phyloP scores from a whole-genome alignment of 2,797 vertebrate species.

The Anabacerthia variegaticeps region DNA sequence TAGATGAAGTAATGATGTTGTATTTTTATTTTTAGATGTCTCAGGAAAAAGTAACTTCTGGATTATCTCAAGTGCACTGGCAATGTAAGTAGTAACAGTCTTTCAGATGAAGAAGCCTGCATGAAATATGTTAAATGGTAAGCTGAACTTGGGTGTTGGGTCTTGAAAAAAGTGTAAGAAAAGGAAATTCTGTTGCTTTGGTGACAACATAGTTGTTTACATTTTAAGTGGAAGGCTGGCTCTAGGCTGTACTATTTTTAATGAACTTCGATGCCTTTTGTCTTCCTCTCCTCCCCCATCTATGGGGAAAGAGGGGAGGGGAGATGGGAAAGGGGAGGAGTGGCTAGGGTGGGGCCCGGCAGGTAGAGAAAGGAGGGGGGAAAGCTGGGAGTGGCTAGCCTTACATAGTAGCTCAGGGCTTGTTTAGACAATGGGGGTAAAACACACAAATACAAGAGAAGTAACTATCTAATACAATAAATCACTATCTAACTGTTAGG shows the following conservation, averaged over 20 bases:
- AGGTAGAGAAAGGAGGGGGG: too few relatives aligned
- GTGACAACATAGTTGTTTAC: constrained; percentile 30
- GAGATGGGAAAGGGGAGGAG: too few relatives aligned
- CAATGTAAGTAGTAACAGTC: constrained; percentile 52
- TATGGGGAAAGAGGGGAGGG: too few relatives aligned
- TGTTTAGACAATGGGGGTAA: too few relatives aligned
- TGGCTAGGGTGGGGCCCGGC: too few relatives aligned
- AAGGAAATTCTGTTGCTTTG: constrained; percentile 11
- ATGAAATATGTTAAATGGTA: constrained; percentile 40
- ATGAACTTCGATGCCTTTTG: background rate
- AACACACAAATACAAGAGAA: too few relatives aligned
- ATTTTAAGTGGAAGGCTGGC: background rate
- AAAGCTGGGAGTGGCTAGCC: too few relatives aligned
- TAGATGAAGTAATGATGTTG: constrained; percentile 71
- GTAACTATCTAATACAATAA: too few relatives aligned
- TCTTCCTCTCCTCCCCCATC: rapidly evolving
- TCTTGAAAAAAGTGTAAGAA: constrained; percentile 14
- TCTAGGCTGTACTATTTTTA: background rate
- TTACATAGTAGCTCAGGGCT: too few relatives aligned
- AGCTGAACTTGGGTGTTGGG: background rate
- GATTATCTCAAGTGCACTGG: constrained; percentile 59
- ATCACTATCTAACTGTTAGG: too few relatives aligned
- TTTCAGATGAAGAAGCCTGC: constrained; percentile 42
- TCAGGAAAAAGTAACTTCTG: constrained; percentile 48
- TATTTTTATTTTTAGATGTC: constrained; percentile 35